phyloP scores from a whole-genome alignment of 2,113 vertebrate species.

The Oostethus manadensis region DNA sequence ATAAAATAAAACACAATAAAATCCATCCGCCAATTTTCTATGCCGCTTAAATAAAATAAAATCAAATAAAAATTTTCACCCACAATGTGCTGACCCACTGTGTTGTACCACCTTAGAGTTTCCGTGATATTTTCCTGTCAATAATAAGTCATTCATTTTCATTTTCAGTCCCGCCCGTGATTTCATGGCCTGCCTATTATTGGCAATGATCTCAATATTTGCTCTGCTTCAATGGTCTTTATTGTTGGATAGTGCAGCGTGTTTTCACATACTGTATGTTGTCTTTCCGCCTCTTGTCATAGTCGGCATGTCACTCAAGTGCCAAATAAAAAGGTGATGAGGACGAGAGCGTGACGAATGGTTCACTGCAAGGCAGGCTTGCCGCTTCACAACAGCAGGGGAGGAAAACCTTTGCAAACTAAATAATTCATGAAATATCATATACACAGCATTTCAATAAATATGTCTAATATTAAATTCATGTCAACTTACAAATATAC shows the following conservation, averaged over 20 bases:
- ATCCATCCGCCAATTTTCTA: too few species aligned
- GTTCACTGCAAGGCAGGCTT: constrained; percentile 13
- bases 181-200: background rate
- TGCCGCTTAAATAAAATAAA: too few species aligned
- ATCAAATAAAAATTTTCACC: too few species aligned
- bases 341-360: constrained; percentile 37
- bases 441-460: constrained; percentile 82
- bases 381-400: constrained; percentile 18
- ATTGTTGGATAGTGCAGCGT: constrained; percentile 68
- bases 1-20: too few species aligned
- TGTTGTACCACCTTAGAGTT: too few species aligned
- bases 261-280: constrained; percentile 40
- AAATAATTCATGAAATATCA: constrained; percentile 68
- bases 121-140: background rate
- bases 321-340: constrained; percentile 66
- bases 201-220: constrained; percentile 18
- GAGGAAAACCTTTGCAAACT: constrained; percentile 22
- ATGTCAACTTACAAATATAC: constrained; percentile 67
- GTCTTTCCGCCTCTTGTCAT: constrained; percentile 46
- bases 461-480: constrained; percentile 73
- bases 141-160: background rate
- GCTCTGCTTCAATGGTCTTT: constrained; percentile 71
- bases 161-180: constrained; percentile 10
- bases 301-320: constrained; percentile 65
- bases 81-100: too few species aligned